Conservation (phyloP, 2,113 vertebrate species). For the Bucco capensis region DNA sequence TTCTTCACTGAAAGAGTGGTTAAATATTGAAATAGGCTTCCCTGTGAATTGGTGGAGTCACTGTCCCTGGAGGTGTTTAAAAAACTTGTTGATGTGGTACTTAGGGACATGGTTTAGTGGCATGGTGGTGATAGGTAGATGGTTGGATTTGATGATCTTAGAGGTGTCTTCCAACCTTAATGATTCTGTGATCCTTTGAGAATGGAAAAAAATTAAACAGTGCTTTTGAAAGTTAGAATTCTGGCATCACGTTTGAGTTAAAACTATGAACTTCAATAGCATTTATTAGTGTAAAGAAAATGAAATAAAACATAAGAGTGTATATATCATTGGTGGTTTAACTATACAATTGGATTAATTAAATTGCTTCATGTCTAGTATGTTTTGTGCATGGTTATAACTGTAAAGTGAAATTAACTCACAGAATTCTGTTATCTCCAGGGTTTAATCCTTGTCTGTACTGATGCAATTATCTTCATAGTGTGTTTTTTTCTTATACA, state of each 20-base stretch:
- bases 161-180: too few relatives aligned
- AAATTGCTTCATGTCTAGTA: not conserved
- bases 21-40: too few relatives aligned
- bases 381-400: not conserved
- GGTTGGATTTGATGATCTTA: too few relatives aligned
- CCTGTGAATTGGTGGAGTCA: too few relatives aligned
- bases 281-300: not conserved
- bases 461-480: not conserved
- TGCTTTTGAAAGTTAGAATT: not conserved
- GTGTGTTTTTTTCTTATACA: not conserved
- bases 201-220: not conserved
- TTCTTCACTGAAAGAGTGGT: too few relatives aligned
- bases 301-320: not conserved
- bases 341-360: not conserved
- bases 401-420: not conserved
- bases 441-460: not conserved
- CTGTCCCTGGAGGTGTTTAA: too few relatives aligned
- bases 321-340: not conserved
- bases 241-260: rapidly evolving
- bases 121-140: too few relatives aligned
- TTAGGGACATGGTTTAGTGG: too few relatives aligned
- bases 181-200: too few relatives aligned
- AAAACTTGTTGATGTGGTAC: too few relatives aligned
- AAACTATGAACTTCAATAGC: not conserved
- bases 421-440: not conserved